These are phyloP conservation scores for Bujurquina vittata DNA, from an alignment of 2,113 vertebrate genomes.

Conservation along the genomic window DNA sequence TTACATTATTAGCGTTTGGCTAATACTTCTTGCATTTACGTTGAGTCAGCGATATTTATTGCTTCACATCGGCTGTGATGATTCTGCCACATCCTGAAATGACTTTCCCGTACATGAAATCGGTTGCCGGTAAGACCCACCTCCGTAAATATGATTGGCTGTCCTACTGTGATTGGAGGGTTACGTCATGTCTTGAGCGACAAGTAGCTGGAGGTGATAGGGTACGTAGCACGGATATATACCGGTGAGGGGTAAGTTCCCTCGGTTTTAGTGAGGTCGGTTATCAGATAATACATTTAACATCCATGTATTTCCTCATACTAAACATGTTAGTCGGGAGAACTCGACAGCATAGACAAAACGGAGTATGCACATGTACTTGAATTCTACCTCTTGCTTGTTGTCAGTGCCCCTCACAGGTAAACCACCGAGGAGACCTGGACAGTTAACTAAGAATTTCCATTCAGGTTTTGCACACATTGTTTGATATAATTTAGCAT, in stretches of 20 bases:
- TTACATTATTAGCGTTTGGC: background rate
- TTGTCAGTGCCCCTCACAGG: background rate
- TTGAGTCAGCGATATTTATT: background rate
- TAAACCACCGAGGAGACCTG: constrained; percentile 15
- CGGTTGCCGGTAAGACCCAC: background rate
- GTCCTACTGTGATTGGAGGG: constrained; percentile 45
- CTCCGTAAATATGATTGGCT: constrained; percentile 34
- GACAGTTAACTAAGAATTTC: background rate
- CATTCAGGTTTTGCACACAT: background rate
- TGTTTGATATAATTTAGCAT: background rate
- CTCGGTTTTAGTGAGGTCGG: background rate
- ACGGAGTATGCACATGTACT: background rate
- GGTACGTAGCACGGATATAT: constrained; percentile 36
- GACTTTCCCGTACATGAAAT: constrained; percentile 36
- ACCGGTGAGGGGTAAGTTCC: constrained; percentile 44
- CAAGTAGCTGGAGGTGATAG: background rate
- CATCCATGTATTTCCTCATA: background rate
- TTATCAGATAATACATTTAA: background rate
- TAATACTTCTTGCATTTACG: background rate
- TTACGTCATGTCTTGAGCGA: background rate
- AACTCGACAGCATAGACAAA: background rate
- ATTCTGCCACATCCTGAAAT: background rate
- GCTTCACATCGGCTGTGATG: background rate
- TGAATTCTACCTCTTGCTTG: background rate
- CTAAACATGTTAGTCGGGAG: background rate